Percentiles rank a stretch among this genome's conserved stretches.
phyloP scores from a whole-genome alignment of 2,888 invertebrate genomes.

The Epinotia bilunana region DNA sequence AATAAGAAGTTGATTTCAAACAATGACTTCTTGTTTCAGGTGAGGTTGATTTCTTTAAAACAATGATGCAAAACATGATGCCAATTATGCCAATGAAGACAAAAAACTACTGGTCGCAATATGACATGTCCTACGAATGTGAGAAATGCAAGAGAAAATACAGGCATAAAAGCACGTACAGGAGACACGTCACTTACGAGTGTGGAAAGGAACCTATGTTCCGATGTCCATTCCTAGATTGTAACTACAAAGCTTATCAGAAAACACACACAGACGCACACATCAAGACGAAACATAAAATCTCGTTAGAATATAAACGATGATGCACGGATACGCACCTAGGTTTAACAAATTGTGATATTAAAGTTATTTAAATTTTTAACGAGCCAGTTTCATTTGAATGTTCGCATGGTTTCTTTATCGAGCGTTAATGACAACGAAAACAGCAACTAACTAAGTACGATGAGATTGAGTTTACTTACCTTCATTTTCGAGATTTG shows the following conservation, averaged over 20 bases:
- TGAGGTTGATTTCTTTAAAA: constrained; percentile 81
- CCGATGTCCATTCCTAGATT: constrained; percentile 78
- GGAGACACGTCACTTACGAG: constrained; percentile 88
- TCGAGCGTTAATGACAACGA: background rate
- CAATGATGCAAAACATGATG: constrained; percentile 80
- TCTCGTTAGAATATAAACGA: constrained; percentile 84
- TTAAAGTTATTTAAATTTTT: constrained; percentile 58
- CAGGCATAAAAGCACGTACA: constrained; percentile 89
- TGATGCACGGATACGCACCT: constrained; percentile 55
- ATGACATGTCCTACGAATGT: constrained; percentile 82
- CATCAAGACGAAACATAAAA: constrained; percentile 81
- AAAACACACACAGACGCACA: constrained; percentile 82
- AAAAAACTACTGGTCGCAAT: constrained; percentile 80
- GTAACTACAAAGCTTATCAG: constrained; percentile 80
- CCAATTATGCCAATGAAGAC: constrained; percentile 80
- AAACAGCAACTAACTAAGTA: too few relatives aligned
- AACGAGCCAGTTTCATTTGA: constrained; percentile 25
- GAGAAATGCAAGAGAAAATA: constrained; percentile 89
- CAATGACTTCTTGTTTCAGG: constrained; percentile 77
- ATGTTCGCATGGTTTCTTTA: constrained; percentile 14
- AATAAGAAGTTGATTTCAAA: constrained; percentile 40
- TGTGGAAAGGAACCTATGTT: constrained; percentile 86
- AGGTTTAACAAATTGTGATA: constrained; percentile 71
- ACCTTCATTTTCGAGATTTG: constrained; percentile 1
- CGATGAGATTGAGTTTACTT: background rate